Conservation (phyloP, 2,113 vertebrate species). For the Trogon melanurus region DNA sequence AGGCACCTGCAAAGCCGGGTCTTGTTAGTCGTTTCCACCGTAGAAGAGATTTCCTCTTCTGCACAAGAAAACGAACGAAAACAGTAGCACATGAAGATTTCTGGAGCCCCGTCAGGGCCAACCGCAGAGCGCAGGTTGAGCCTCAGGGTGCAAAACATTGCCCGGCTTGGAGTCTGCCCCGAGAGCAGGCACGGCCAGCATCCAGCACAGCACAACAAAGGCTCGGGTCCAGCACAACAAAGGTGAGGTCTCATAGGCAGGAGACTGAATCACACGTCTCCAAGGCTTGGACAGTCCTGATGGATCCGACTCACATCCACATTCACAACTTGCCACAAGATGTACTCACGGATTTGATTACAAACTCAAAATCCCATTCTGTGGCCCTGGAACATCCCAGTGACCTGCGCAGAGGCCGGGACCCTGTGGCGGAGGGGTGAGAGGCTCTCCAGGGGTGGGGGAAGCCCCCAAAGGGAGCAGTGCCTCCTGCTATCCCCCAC, state of each 20-base stretch:
- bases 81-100: neutral
- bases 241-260: neutral
- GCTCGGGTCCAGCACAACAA: neutral
- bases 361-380: neutral
- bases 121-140: neutral
- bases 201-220: fast-evolving
- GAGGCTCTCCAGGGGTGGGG: neutral
- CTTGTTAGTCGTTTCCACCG: neutral
- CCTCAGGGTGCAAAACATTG: fast-evolving
- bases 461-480: neutral
- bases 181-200: fast-evolving
- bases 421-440: neutral
- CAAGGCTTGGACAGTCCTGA: neutral
- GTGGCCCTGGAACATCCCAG: neutral
- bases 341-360: neutral
- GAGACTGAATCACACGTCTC: neutral
- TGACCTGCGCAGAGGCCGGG: neutral
- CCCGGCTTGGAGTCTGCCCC: neutral
- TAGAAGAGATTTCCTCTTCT: neutral
- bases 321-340: neutral
- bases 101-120: neutral
- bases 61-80: neutral
- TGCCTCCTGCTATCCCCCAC: neutral
- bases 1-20: neutral
- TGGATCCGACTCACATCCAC: fast-evolving